Evolutionary conservation across 1,140 invertebrate species (phyloP), one percentile per base, ranked within the genome.

Genomic region (Diorhabda elongata): DNA sequence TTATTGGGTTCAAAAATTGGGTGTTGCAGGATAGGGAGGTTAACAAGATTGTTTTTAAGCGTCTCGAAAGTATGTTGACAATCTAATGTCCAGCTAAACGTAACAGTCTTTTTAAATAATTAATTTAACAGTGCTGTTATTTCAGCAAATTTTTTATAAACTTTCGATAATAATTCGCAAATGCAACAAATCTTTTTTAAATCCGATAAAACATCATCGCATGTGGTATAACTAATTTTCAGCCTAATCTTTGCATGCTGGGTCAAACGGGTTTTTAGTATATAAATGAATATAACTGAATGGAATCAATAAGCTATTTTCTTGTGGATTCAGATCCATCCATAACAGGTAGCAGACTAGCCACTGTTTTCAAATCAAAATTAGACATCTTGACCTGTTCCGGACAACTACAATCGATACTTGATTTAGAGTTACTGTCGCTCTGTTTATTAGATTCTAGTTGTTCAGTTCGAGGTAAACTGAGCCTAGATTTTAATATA

Each of bases 211-310:
- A 61, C 60, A 41, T 42, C 42, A 61, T 61, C 42, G 42, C 42
- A 61, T 42, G n/a, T n/a, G 3, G n/a, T 61, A 26, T 26, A 26
- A 26, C 26, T 26, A 26, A 26, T 26, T 61, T 61, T 42, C 0
- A 61, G 11, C 4, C 60, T n/a, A 26, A 26, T 4, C 42, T 61
- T 61, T 61, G 60, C 60, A 61, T 26, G 9, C 42, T 61, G 60
- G 8, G 0, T 61, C 42, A 61, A 2, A 26, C 42, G 11, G 9
- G 42, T 61, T 44, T 61, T 44, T 44, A 68, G 58, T 44, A 11
- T 44, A 52, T 72, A 73, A 52, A 45, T 42, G 57, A 71, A 56
- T 56, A 62, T 62, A 62, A 43, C 8, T 62, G 42, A 62, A 62
- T 64, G 4, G 63, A 9, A 56, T 64, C 63, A 8, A 64, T 52